Base-by-base conservation (phyloP, 2,888 invertebrate species). In the Eilema depressum region DNA sequence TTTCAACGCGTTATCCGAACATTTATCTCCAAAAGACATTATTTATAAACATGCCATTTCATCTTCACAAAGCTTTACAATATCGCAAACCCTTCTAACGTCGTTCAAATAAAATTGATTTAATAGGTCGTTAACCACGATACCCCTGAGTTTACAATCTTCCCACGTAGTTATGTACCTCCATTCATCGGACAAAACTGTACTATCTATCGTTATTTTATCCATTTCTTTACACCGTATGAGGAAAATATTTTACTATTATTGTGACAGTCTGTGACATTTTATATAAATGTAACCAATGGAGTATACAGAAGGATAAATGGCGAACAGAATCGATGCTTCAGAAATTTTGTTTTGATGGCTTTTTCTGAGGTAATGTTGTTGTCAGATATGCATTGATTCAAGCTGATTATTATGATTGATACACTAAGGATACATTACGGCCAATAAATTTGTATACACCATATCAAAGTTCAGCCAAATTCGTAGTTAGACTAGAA, bases 71-170 rank as follows among this genome's bases (percentile, higher is more conserved):
- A 53, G n/a, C 20, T 53, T 53, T 53, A 53, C 53, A 53, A 53
- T 53, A 53, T 20, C 53, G 10, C n/a, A 8, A 53, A 53, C 0
- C 20, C 10, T 20, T n/a, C 2, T n/a, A 53, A 53, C 65, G 10
- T 57, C 12, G 14, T 56, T 57, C 26, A 23, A 37, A 28, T 33
- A 69, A 68, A 63, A 63, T 20, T 74, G 69, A 78, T 80, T 75
- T 77, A 77, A 78, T 75, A 74, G 77, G 74, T 77, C 74, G 80
- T 78, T 78, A 71, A 66, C 68, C 63, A 66, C 68, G 68, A 69
- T 68, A 41, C 57, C 66, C 37, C n/a, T 26, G 65, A 28, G 69
- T 25, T 25, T 53, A 26, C 53, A 25, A 60, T 56, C 23, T 17
- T 10, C 26, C 28, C 63, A 28, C 63, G 63, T 53, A 64, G 53